phyloP scores from a whole-genome alignment of 2,888 invertebrate species.

The Trissonchulus sp. region DNA sequence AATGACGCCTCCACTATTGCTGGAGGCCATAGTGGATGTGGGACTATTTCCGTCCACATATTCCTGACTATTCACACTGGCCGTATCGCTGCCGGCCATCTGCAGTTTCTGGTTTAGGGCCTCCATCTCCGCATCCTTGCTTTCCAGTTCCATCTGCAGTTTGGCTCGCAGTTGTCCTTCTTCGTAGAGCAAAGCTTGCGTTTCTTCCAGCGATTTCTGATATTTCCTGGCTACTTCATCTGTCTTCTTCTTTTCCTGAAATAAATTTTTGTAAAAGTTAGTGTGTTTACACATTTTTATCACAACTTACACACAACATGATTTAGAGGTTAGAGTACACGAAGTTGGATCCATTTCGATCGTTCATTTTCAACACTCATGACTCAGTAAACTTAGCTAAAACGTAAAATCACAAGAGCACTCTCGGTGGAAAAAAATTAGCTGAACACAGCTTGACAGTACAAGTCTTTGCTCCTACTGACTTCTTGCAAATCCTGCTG shows the following conservation, averaged over 20 bases:
- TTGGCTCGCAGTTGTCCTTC: conserved; percentile 61
- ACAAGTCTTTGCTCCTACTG: conserved; percentile 61
- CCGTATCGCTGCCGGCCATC: conserved; percentile 46
- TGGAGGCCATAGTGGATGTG: neutral
- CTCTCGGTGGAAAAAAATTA: too few species aligned
- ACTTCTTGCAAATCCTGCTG: conserved; percentile 82
- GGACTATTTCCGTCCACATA: conserved; percentile 4
- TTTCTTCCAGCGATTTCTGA: conserved; percentile 77
- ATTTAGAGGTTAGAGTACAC: too few species aligned
- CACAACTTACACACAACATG: conserved; percentile 8
- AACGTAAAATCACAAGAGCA: too few species aligned
- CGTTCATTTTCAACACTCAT: too few species aligned
- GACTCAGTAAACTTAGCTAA: too few species aligned
- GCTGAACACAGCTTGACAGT: neutral
- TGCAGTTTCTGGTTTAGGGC: conserved; percentile 61
- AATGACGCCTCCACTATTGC: too few species aligned
- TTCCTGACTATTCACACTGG: conserved; percentile 41
- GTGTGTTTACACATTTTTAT: neutral
- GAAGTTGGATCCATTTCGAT: too few species aligned
- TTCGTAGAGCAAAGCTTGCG: conserved; percentile 70
- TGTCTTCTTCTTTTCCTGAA: conserved; percentile 81
- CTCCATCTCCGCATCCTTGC: conserved; percentile 92
- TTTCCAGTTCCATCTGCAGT: conserved; percentile 90
- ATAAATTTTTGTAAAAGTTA: neutral
- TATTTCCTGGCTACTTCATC: conserved; percentile 75